These are phyloP conservation scores for Nephrotoma flavescens DNA, from an alignment of 2,888 invertebrate species.

Conservation along the genomic window DNA sequence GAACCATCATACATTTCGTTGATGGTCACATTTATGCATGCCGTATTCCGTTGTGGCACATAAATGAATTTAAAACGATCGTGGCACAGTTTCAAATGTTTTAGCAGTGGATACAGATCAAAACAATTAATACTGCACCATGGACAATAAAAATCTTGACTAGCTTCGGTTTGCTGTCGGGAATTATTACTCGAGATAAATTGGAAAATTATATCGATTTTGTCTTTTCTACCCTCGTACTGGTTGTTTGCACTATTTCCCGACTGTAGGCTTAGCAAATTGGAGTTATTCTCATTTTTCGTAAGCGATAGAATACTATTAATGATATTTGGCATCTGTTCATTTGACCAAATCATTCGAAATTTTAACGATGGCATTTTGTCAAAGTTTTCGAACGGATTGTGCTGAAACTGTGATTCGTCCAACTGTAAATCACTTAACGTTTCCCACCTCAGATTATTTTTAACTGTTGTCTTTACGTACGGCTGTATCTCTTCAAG, in stretches of 20 bases:
- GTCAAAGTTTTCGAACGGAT: neutral
- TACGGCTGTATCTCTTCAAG: neutral
- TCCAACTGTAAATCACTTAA: neutral
- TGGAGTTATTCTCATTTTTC: neutral
- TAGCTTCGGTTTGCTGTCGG: conserved; percentile 78
- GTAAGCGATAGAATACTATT: neutral
- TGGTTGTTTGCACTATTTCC: neutral
- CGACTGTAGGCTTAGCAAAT: neutral
- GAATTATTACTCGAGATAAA: conserved; percentile 83
- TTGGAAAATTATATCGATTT: conserved; percentile 41
- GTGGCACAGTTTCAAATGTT: conserved; percentile 78
- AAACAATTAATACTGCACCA: conserved; percentile 83
- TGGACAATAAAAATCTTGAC: conserved; percentile 76
- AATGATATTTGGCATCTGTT: neutral
- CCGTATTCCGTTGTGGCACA: conserved; percentile 37
- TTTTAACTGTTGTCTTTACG: neutral
- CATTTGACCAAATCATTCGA: neutral
- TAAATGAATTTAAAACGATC: conserved; percentile 78
- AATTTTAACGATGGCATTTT: conserved; percentile 1
- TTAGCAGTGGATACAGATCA: conserved; percentile 65
- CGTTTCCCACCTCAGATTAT: neutral
- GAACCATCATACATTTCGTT: conserved; percentile 84
- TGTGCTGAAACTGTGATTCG: neutral
- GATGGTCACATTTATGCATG: conserved; percentile 71
- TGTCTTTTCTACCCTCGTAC: neutral